Percentiles rank a stretch among this genome's conserved stretches.
Conservation (phyloP, 2,888 invertebrate species). For the Drosophila rellima region DNA sequence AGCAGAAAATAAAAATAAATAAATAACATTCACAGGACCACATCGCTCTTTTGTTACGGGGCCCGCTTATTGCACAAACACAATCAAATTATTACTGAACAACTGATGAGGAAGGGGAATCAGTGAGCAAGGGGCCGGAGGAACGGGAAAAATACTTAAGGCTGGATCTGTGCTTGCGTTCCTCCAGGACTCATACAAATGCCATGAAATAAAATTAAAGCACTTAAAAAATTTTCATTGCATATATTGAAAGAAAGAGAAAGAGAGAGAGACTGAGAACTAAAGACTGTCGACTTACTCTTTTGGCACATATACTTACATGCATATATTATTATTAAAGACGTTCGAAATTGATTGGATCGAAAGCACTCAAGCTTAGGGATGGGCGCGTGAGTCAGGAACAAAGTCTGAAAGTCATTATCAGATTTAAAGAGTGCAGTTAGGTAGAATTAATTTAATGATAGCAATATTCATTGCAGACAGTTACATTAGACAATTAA, state of each 20-base stretch:
- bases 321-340: constrained; percentile 61
- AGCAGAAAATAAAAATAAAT: constrained; percentile 20
- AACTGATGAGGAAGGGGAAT: not conserved
- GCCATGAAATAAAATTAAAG: constrained; percentile 72
- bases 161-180: not conserved
- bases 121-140: not conserved
- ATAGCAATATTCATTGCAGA: not conserved
- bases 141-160: not conserved
- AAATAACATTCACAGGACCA: constrained; percentile 52
- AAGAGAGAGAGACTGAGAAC: constrained; percentile 8
- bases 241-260: constrained; percentile 49
- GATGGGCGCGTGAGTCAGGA: constrained; percentile 17
- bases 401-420: not conserved
- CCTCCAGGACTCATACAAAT: constrained; percentile 35
- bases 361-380: constrained; percentile 27
- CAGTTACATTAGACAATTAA: not conserved
- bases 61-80: constrained; percentile 55
- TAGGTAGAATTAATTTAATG: not conserved
- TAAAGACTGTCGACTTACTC: constrained; percentile 32
- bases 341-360: constrained; percentile 73
- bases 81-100: constrained; percentile 62
- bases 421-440: not conserved
- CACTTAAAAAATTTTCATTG: constrained; percentile 72
- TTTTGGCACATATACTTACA: constrained; percentile 40
- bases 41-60: constrained; percentile 30